Evolutionary conservation across 1,140 invertebrate species (phyloP).

Genomic region (Drusus annulatus): DNA sequence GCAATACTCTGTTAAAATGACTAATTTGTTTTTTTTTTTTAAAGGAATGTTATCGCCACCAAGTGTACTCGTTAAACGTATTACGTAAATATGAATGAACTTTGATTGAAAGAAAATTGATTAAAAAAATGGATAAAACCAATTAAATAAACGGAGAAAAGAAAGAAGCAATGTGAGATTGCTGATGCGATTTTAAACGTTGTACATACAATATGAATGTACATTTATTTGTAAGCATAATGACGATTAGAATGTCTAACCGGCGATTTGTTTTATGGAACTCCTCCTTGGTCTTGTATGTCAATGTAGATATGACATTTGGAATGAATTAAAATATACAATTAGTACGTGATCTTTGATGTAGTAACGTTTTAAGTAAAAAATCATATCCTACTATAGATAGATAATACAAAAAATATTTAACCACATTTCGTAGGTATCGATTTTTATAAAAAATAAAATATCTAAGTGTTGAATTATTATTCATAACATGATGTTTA

Average conservation of each 20-base stretch:
- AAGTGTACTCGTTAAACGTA: too few species aligned
- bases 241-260: too few species aligned
- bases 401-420: constrained; percentile 38
- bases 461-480: constrained; percentile 6
- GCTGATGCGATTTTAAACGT: background rate
- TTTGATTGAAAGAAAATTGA: too few species aligned
- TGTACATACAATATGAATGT: background rate
- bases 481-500: too few species aligned
- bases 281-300: background rate
- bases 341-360: constrained; percentile 29
- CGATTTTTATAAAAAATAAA: background rate
- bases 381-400: constrained; percentile 48
- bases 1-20: too few species aligned
- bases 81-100: too few species aligned
- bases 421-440: constrained; percentile 28
- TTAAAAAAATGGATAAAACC: too few species aligned
- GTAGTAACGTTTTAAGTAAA: constrained; percentile 31
- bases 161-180: background rate
- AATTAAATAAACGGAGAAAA: too few species aligned
- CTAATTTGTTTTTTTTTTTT: too few species aligned
- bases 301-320: constrained; percentile 10
- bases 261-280: too few species aligned
- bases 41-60: too few species aligned
- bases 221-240: background rate
- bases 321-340: constrained; percentile 14